Evolutionary conservation across 30 jellyfish, hydroid and myxozoan species (phyloP), one percentile per base, ranked within the genome.

Genomic region (Hydractinia echinata): DNA sequence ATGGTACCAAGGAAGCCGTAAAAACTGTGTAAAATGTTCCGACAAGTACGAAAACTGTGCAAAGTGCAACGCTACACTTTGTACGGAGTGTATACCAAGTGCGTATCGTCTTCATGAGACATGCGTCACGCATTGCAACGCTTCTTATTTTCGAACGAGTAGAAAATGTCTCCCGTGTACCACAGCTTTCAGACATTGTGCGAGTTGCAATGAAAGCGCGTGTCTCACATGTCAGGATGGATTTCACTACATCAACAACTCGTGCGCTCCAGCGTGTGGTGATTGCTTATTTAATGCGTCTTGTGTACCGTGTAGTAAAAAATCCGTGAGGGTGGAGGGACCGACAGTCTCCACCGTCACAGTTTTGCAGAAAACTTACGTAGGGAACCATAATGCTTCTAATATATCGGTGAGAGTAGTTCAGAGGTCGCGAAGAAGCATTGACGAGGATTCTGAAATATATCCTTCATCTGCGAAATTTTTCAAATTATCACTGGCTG

Each of bases 201-300:
- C 20, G 83, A 74, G 54, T 5, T 74, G 83, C 69, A 74, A 74
- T 74, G 74, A 74, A 4, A 16, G 20, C n/a, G 20, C 71, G 20
- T 74, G 83, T 67, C 1, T 74, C 13, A 66, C 51, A 74, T 74
- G 83, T 66, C 76, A 13, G 9, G 9, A 7, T 66, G 76, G 15
- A 66, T 66, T 66, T 66, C 49, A 66, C 15, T 19, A 19, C 53
- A 19, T 66, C 49, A 66, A 66, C 49, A 66, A 52, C 9, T 66
- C 76, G 21, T 66, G 76, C 15, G 53, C 49, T 1, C 21, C 8
- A 8, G 76, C 49, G 21, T 66, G 76, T 66, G 53, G 53, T 7
- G 21, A 8, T 66, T 49, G 76, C 15, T 2, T 4, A 8, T 49
- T 66, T 66, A 19, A 19, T 4, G 21, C 76, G 49, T 66, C 76